These are phyloP conservation scores for Saccopteryx bilineata DNA, from an alignment of 2,113 vertebrate genomes.

Conservation along the genomic window DNA sequence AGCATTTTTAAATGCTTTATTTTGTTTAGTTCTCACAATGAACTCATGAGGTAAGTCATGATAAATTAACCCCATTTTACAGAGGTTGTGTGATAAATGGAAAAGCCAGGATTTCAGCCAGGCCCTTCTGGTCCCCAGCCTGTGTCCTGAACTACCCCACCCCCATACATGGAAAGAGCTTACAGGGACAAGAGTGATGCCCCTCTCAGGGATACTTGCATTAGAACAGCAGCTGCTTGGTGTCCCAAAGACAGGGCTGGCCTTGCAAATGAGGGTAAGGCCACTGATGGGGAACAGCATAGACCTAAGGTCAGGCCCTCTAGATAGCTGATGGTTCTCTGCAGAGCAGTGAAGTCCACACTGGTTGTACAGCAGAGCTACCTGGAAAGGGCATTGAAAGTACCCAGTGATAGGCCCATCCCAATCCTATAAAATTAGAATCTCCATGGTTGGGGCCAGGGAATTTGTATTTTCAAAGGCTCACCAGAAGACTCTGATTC, in stretches of 20 bases:
- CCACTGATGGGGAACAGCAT: neutral
- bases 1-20: slow-evolving; percentile 43
- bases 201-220: neutral
- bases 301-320: neutral
- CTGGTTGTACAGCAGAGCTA: neutral
- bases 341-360: neutral
- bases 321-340: neutral
- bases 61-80: slow-evolving; percentile 5
- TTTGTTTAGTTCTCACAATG: slow-evolving; percentile 4
- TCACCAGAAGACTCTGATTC: neutral
- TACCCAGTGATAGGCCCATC: neutral
- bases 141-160: neutral
- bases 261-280: neutral
- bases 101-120: slow-evolving; percentile 3
- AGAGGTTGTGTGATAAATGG: neutral
- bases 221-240: neutral
- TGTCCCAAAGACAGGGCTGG: neutral
- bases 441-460: neutral
- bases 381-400: neutral
- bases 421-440: neutral
- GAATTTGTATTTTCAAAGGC: neutral
- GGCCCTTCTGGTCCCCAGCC: neutral
- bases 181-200: neutral
- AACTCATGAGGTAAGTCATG: neutral
- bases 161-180: neutral